Evolutionary conservation across 2,888 invertebrate species (phyloP).

Genomic region (Oscheius onirici): DNA sequence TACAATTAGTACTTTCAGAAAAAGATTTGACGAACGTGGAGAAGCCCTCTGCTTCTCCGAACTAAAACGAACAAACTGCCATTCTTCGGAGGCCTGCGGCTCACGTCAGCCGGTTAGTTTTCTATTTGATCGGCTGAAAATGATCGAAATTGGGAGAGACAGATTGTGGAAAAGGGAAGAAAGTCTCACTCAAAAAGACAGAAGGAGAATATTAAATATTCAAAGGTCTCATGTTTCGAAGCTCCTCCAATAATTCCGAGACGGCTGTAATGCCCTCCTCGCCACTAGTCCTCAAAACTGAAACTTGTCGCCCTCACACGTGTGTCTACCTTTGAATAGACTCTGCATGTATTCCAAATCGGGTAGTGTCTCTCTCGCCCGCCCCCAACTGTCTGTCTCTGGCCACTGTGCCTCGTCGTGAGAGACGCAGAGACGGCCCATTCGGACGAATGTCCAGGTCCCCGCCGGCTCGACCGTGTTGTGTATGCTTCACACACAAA

Average conservation of each 20-base stretch:
- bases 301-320: too few species aligned
- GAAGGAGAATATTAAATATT: background rate
- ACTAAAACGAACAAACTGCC: constrained; percentile 16
- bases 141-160: background rate
- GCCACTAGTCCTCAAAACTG: background rate
- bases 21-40: background rate
- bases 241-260: too few species aligned
- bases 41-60: constrained; percentile 9
- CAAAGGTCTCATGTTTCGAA: too few species aligned
- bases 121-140: background rate
- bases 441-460: constrained; percentile 53
- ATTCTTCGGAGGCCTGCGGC: constrained; percentile 20
- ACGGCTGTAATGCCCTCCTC: background rate
- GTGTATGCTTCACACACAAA: constrained; percentile 53
- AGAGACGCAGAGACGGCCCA: constrained; percentile 35
- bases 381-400: constrained; percentile 14
- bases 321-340: background rate
- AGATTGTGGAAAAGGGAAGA: background rate
- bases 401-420: constrained; percentile 4
- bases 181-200: background rate
- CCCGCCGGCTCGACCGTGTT: constrained; percentile 56
- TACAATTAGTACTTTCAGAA: background rate
- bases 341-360: constrained; percentile 31
- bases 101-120: constrained; percentile 18
- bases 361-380: constrained; percentile 2